Conservation (phyloP, 2,113 vertebrate genomes). For the Hippocampus mohnikei region DNA sequence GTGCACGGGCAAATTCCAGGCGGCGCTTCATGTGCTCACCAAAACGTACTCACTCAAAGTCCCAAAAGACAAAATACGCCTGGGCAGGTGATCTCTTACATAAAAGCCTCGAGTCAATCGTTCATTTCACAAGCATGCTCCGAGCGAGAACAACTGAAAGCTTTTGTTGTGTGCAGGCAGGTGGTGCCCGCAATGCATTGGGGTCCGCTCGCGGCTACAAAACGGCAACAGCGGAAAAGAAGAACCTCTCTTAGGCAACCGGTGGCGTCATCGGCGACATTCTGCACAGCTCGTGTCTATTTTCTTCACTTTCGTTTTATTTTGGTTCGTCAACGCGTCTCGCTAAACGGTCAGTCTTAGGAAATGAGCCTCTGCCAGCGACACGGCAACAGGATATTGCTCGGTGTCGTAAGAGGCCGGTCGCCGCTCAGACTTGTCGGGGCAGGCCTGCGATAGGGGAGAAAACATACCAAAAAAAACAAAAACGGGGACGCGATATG, state of each 20-base stretch:
- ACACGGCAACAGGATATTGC: constrained; percentile 64
- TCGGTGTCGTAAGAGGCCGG: constrained; percentile 47
- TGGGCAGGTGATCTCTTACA: too few species aligned
- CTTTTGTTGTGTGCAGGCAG: too few species aligned
- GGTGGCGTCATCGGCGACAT: background rate
- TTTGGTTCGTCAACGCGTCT: background rate
- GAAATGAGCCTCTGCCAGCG: background rate
- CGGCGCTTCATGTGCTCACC: too few species aligned
- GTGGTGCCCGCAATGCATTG: background rate
- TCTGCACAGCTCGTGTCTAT: background rate
- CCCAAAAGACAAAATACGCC: too few species aligned
- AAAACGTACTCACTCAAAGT: background rate
- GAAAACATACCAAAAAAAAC: constrained; percentile 25
- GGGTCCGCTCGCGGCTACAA: background rate
- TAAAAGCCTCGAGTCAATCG: background rate
- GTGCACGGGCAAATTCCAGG: too few species aligned
- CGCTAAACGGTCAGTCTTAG: constrained; percentile 1
- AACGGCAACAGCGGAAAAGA: background rate
- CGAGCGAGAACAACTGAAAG: too few species aligned
- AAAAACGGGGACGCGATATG: constrained; percentile 56
- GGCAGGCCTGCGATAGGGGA: constrained; percentile 64
- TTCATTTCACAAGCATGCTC: background rate
- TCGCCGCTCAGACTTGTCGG: constrained; percentile 54
- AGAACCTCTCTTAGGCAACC: background rate
- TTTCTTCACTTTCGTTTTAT: background rate